phyloP scores from a whole-genome alignment of 1,140 invertebrate genomes.

The Procambarus virginalis region DNA sequence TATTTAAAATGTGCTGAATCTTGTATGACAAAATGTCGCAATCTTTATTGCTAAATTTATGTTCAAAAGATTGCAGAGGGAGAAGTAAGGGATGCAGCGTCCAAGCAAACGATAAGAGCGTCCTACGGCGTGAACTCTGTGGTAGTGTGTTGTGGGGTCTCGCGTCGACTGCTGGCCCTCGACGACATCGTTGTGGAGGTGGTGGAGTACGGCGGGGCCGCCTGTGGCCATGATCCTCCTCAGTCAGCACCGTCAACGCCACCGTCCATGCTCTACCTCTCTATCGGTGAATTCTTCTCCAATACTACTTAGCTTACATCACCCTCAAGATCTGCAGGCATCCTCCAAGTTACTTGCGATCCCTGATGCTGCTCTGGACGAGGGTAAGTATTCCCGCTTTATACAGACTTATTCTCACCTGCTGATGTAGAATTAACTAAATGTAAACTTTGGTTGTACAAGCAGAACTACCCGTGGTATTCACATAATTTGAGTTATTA shows the following conservation, averaged over 20 bases:
- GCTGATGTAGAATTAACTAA: too few species aligned
- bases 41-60: too few species aligned
- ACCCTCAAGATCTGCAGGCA: constrained; percentile 37
- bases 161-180: constrained; percentile 30
- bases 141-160: not conserved
- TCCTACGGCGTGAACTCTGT: not conserved
- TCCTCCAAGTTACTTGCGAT: constrained; percentile 39
- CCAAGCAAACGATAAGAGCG: too few species aligned
- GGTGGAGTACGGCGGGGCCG: constrained; percentile 42
- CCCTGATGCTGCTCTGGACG: constrained; percentile 26
- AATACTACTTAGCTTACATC: constrained; percentile 50
- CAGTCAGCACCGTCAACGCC: constrained; percentile 40
- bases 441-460: too few species aligned
- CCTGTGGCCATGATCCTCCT: constrained; percentile 43
- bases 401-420: too few species aligned
- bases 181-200: constrained; percentile 51
- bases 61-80: too few species aligned
- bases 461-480: too few species aligned
- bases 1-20: too few species aligned
- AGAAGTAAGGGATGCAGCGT: too few species aligned
- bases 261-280: constrained; percentile 56
- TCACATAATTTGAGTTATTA: too few species aligned
- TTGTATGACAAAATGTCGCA: too few species aligned
- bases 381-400: not conserved
- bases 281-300: constrained; percentile 25